These are phyloP conservation scores for Rhynchotus rufescens DNA, from an alignment of 2,797 vertebrate genomes.

Conservation along the genomic window DNA sequence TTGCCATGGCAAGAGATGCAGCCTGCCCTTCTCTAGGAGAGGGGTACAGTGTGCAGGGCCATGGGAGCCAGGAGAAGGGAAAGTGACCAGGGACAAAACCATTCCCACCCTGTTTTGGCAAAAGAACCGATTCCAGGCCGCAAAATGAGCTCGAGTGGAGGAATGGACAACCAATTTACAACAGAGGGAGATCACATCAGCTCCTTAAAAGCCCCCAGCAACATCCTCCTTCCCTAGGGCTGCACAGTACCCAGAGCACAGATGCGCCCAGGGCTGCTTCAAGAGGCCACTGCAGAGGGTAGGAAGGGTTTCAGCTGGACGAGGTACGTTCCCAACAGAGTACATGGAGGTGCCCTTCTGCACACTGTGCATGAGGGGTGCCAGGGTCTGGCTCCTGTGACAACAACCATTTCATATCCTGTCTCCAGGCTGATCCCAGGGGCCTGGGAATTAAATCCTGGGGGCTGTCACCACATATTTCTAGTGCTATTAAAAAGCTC, in stretches of 20 bases:
- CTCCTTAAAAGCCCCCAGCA: background rate
- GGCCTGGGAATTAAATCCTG: background rate
- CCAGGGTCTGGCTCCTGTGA: background rate
- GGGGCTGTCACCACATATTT: background rate
- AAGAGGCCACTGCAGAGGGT: background rate
- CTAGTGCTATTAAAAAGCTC: background rate
- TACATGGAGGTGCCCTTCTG: background rate
- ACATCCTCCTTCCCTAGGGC: fast-evolving
- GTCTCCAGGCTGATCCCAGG: background rate
- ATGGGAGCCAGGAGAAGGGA: background rate
- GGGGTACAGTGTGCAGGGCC: background rate
- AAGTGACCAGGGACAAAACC: background rate
- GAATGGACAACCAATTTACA: background rate
- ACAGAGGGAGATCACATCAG: background rate
- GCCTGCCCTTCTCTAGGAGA: background rate
- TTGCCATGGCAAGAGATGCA: background rate
- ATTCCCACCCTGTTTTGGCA: background rate
- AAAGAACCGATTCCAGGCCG: background rate
- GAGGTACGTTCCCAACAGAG: background rate
- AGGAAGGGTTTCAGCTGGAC: background rate
- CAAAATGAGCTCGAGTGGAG: background rate
- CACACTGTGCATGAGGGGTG: background rate
- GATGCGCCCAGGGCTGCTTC: background rate
- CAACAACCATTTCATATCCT: background rate
- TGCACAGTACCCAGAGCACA: background rate